These are phyloP conservation scores for Noctua pronuba DNA, from an alignment of 2,888 invertebrate genomes.

Conservation along the genomic window DNA sequence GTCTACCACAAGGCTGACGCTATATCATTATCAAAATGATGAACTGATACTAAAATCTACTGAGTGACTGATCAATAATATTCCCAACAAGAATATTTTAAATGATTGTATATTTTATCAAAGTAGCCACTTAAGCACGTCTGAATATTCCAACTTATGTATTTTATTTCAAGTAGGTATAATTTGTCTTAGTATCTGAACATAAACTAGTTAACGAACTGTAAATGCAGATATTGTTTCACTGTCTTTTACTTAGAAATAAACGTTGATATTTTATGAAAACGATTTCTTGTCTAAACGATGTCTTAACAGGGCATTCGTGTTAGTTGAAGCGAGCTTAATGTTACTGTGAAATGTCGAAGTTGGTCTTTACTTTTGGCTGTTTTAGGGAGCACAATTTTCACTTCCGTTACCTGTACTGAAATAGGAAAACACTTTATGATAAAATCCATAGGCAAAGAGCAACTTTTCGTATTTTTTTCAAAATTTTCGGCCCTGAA, in stretches of 20 bases:
- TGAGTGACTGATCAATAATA: neutral
- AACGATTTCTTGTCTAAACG: constrained; percentile 28
- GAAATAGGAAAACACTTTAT: too few relatives aligned
- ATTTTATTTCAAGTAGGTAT: constrained; percentile 32
- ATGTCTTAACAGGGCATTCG: constrained; percentile 21
- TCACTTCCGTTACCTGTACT: neutral
- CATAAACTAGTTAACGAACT: constrained; percentile 51
- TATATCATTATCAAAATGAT: neutral
- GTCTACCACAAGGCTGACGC: neutral
- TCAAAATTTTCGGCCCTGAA: too few relatives aligned
- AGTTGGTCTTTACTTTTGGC: constrained; percentile 4
- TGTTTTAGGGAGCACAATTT: neutral
- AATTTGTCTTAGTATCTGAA: constrained; percentile 40
- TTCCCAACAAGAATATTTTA: neutral
- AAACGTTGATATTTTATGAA: constrained; percentile 30
- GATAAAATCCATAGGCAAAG: too few relatives aligned
- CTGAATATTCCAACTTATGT: constrained; percentile 16
- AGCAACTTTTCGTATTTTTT: too few relatives aligned
- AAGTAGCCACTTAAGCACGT: constrained; percentile 20
- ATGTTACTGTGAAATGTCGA: constrained; percentile 24
- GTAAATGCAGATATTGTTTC: constrained; percentile 54
- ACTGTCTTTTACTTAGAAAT: constrained; percentile 32
- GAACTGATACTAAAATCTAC: neutral
- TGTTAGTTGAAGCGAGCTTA: constrained; percentile 25
- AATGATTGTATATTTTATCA: constrained; percentile 8